A percentile compares a stretch with the other conserved stretches of the same genome.
Evolutionary conservation across 35 echinoderm and acorn worm genomes (phyloP).

Genomic region (Strongylocentrotus purpuratus): DNA sequence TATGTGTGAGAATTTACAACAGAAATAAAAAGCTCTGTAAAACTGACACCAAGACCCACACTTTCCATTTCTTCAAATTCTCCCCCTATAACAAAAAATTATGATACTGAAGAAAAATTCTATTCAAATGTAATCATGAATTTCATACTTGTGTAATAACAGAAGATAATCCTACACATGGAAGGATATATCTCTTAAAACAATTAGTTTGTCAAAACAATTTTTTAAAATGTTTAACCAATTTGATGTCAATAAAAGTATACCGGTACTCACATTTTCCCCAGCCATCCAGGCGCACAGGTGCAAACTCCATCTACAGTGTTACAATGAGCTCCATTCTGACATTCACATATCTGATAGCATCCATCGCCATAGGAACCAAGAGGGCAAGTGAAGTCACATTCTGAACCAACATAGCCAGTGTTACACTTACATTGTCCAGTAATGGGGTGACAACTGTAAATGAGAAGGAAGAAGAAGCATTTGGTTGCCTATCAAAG

Average conservation of each 20-base stretch:
- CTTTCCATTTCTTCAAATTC: too few species aligned
- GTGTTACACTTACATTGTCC: conserved; percentile 85
- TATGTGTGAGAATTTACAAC: too few species aligned
- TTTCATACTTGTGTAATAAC: neutral
- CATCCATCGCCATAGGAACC: conserved; percentile 76
- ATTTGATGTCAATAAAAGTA: neutral
- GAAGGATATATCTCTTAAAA: neutral
- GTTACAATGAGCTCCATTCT: conserved; percentile 77
- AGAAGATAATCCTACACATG: neutral
- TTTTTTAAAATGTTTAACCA: neutral
- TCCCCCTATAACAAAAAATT: too few species aligned
- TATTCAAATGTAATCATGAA: too few species aligned
- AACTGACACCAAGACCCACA: too few species aligned
- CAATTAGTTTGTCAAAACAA: neutral
- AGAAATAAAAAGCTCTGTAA: too few species aligned
- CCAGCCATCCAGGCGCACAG: conserved; percentile 69
- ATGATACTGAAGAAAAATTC: too few species aligned
- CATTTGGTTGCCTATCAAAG: neutral
- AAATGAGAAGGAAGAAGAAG: neutral
- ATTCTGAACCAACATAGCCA: conserved; percentile 75
- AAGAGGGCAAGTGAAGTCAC: conserved; percentile 58
- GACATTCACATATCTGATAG: conserved; percentile 73
- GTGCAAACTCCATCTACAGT: conserved; percentile 70
- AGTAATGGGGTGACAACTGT: conserved; percentile 62
- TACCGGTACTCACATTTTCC: conserved; percentile 81